Base-by-base conservation (phyloP, 2,888 invertebrate genomes). In the Eugnorisma glareosa region DNA sequence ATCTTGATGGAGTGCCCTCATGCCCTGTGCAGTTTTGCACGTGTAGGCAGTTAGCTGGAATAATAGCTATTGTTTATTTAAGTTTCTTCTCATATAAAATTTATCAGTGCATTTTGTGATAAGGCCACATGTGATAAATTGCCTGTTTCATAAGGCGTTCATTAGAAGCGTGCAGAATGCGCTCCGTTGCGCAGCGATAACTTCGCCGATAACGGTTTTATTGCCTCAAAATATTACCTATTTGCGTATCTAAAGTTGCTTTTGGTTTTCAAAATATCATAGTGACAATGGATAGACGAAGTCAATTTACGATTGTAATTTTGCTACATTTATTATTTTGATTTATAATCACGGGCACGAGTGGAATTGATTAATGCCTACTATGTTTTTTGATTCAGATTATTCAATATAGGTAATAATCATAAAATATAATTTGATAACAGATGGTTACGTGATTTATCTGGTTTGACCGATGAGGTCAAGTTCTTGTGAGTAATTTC, bases 111-210 rank as follows among this genome's bases (percentile, higher is more conserved):
- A 92, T 91, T 93, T 91, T 92, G 91, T 95, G 96, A 96, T 96
- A 96, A 96, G 95, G 94, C 91, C 84, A 89, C 89, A 95, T 96
- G 96, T 96, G 95, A 96, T 96, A 96, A 96, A 96, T 96, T 96
- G 95, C 95, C 96, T 96, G 95, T 96, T 96, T 96, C 95, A 96
- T 96, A 95, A 93, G 95, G 95, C 96, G 94, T 96, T 96, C 96
- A 96, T 96, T 96, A 96, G 95, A 93, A 94, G 94, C 96, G 94
- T 96, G 95, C 93, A 94, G 91, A 96, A 96, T 96, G 94, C 95
- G 93, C 93, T 96, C 94, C 95, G 96, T 92, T 94, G 94, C 95
- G 94, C 96, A 84, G 93, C 96, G 96, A 96, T 96, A 96, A 95
- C 93, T 92, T 86, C 76, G 18, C 89, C 93, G 96, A 96, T 96